These are phyloP conservation scores for Amphiprion ocellaris DNA, from an alignment of 2,113 vertebrate genomes.

Conservation along the genomic window DNA sequence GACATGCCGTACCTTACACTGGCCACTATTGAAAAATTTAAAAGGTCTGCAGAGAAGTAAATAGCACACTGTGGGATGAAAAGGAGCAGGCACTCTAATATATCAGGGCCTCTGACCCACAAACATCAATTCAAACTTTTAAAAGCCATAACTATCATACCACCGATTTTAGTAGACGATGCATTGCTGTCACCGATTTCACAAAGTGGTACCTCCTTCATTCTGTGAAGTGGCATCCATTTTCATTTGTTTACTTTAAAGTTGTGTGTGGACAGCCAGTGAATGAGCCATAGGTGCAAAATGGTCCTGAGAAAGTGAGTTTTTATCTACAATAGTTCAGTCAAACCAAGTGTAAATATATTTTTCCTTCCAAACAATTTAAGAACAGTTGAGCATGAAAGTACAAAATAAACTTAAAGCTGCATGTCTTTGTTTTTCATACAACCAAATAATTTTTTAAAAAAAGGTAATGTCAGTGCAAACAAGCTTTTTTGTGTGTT, in stretches of 20 bases:
- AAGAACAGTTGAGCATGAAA: not conserved
- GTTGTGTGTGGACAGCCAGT: not conserved
- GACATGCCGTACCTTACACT: not conserved
- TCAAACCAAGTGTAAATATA: not conserved
- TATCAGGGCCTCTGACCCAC: constrained; percentile 17
- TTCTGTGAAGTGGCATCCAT: no score
- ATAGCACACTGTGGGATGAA: not conserved
- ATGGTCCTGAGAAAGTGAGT: no score
- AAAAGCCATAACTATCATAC: constrained; percentile 7
- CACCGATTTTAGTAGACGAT: not conserved
- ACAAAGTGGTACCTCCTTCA: not conserved
- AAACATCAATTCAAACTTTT: constrained; percentile 30
- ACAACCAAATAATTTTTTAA: not conserved
- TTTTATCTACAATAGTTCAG: not conserved
- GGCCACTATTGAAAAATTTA: not conserved
- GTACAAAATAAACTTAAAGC: not conserved
- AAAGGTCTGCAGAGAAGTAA: constrained; percentile 14
- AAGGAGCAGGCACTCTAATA: constrained; percentile 6
- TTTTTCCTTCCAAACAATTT: not conserved
- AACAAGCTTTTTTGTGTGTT: not conserved
- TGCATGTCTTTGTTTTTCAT: not conserved
- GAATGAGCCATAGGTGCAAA: constrained; percentile 2
- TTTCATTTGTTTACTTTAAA: not conserved
- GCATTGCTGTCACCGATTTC: constrained; percentile 10
- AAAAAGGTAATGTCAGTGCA: not conserved